Conservation (phyloP, 92 coral and sea anemone genomes). For the Scolanthus callimorphus region DNA sequence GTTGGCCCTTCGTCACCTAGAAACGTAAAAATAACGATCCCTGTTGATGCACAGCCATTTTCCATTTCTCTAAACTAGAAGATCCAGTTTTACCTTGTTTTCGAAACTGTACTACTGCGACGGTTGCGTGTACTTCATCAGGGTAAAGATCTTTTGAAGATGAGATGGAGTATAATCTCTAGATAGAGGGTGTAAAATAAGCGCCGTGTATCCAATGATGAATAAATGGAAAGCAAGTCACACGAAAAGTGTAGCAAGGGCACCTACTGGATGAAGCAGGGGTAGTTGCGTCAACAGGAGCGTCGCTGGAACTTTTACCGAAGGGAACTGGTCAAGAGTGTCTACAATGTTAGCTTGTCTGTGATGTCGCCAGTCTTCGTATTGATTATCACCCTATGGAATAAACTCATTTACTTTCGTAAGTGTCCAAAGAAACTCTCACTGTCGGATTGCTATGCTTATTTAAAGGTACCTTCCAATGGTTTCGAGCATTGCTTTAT, state of each 20-base stretch:
- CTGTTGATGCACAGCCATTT: neutral
- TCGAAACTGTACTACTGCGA: constrained; percentile 83
- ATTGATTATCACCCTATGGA: constrained; percentile 88
- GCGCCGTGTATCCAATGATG: too few species aligned
- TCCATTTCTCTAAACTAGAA: too few species aligned
- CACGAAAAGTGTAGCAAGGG: too few species aligned
- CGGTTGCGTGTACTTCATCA: constrained; percentile 89
- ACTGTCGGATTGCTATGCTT: too few species aligned
- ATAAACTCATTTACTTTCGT: too few species aligned
- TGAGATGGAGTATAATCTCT: constrained; percentile 96
- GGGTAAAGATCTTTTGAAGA: constrained; percentile 86
- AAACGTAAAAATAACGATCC: neutral
- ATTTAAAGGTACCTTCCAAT: too few species aligned
- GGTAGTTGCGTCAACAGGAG: constrained; percentile 88
- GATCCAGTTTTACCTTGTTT: constrained; percentile 82
- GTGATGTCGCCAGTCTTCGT: constrained; percentile 94
- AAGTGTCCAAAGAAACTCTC: too few species aligned
- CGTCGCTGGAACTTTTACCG: constrained; percentile 75
- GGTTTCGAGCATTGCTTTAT: constrained; percentile 64
- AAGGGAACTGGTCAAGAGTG: constrained; percentile 71
- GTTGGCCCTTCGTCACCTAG: constrained; percentile 85
- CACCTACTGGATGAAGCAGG: constrained; percentile 92
- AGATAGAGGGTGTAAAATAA: constrained; percentile 1
- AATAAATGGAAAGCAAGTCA: too few species aligned
- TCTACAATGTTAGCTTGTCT: constrained; percentile 90